Evolutionary conservation across 2,113 vertebrate genomes (phyloP), one percentile per base, ranked within the genome.

Genomic region (Limanda limanda): DNA sequence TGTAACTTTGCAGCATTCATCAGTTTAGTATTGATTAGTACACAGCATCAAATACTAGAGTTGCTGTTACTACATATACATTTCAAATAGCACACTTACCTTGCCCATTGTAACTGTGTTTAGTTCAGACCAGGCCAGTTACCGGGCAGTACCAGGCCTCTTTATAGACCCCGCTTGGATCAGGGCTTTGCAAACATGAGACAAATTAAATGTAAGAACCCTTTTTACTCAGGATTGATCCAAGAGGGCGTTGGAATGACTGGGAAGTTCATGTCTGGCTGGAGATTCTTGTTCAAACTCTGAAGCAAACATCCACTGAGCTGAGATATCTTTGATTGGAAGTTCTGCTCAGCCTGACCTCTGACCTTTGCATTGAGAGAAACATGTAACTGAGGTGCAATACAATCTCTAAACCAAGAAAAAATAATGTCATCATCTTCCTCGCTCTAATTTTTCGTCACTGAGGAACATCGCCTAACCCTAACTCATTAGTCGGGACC

Each of bases 121-220:
- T 65, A 77, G 82, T 79, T 88, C 74, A 54, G 86, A 78, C 56
- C 75, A 74, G 85, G 88, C 83, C 79, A 82, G 79, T 78, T 45
- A 55, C 45, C 35, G 17, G 79, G 57, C 79, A 56, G 80, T 61
- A 51, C 76, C 64, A 45, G 80, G 71, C 84, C 89, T 89, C 89
- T 94, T 94, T 95, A 93, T 94, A 94, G 88, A 89, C 77, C 90
- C 76, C 27, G 84, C 75, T 81, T 78, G 79, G 86, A 87, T 91
- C 86, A 88, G 82, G 65, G 64, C 83, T 92, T 93, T 94, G 87
- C 86, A 71, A 88, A 45, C 51, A 56, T 27, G 75, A 88, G 81
- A 91, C 84, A 92, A 92, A 91, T n/a, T n/a, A n/a, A n/a, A 79
- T 42, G 52, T 76, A 55, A 83, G 47, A 69, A 47, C 7, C 70